Base-by-base conservation (phyloP, 2,113 vertebrate genomes). In the Strix uralensis region DNA sequence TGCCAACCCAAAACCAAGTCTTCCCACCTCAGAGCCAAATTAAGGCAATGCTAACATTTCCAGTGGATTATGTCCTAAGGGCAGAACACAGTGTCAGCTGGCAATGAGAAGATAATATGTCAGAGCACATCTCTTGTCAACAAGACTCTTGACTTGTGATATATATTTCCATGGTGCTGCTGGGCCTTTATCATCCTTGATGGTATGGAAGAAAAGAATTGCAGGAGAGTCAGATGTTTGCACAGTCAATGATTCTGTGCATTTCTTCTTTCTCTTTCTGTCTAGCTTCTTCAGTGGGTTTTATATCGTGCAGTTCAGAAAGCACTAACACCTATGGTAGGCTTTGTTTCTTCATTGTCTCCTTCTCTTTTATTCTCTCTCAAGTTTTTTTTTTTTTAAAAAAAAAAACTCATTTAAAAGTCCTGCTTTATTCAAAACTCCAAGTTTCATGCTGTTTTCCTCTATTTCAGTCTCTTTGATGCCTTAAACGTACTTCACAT, bases 381-480 rank as follows among this genome's bases (percentile, higher is more conserved):
- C 51, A 75, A 26, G 47, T 19, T 75, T 34, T 4, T 14, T 27
- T 80, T 63, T 47, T 72, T 86, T 42, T n/a, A n/a, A n/a, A 21
- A 44, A 81, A 44, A 44, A 44, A 42, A 83, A 63, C 81, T 67
- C 38, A 77, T 95, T 92, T 96, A 66, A 58, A 78, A 85, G 78
- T 67, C 26, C 44, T 70, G 29, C 51, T 90, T 88, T 73, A 82
- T 92, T 85, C 71, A 77, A 25, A 89, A 90, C 51, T 93, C 88
- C 38, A 81, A 44, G 88, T 91, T 95, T 94, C 94, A 84, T 38
- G 93, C 93, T 97, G 92, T 88, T 95, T 96, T 93, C 82, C 71
- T 96, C 66, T 94, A 21, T 86, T 94, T 91, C 77, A 65, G 12
- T 90, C 72, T 94, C 93, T 96, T 97, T 96, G 93, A 97, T 96